Conservation (phyloP, 2,888 invertebrate species). For the Polietes domitor region DNA sequence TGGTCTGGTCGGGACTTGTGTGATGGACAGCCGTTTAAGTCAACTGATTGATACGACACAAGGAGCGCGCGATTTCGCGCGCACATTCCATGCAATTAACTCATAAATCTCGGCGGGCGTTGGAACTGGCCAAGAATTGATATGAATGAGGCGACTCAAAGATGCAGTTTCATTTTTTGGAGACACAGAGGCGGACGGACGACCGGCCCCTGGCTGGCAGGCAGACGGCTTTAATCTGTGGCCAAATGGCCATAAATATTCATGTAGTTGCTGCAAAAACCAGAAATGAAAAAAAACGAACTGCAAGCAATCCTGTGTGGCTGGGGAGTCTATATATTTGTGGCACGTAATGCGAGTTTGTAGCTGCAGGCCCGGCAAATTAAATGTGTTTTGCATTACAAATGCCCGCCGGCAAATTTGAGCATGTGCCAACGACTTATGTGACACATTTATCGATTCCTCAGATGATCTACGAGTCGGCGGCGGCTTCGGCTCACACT, state of each 20-base stretch:
- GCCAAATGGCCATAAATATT: conserved; percentile 60
- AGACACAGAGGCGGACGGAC: neutral
- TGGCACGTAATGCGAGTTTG: conserved; percentile 49
- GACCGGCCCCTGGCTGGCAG: neutral
- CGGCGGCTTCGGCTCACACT: conserved; percentile 55
- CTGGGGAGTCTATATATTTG: neutral
- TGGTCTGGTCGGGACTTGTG: neutral
- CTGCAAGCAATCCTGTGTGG: no score
- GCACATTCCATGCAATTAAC: conserved; percentile 44
- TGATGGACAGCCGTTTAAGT: conserved; percentile 62
- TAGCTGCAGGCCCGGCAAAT: conserved; percentile 41
- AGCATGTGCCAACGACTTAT: conserved; percentile 69
- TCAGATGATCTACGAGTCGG: conserved; percentile 67
- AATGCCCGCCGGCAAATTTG: conserved; percentile 55
- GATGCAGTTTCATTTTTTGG: conserved; percentile 11
- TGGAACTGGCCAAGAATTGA: conserved; percentile 24
- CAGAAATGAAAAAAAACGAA: neutral
- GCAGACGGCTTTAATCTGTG: conserved; percentile 26
- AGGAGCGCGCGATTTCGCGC: conserved; percentile 51
- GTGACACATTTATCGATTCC: conserved; percentile 70
- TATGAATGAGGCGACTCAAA: conserved; percentile 29
- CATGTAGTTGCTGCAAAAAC: conserved; percentile 34
- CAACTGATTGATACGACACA: conserved; percentile 64
- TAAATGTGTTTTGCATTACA: conserved; percentile 64
- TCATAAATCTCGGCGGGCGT: conserved; percentile 42